These are phyloP conservation scores for Drosophila auraria DNA, from an alignment of 1,140 invertebrate species.

Conservation along the genomic window DNA sequence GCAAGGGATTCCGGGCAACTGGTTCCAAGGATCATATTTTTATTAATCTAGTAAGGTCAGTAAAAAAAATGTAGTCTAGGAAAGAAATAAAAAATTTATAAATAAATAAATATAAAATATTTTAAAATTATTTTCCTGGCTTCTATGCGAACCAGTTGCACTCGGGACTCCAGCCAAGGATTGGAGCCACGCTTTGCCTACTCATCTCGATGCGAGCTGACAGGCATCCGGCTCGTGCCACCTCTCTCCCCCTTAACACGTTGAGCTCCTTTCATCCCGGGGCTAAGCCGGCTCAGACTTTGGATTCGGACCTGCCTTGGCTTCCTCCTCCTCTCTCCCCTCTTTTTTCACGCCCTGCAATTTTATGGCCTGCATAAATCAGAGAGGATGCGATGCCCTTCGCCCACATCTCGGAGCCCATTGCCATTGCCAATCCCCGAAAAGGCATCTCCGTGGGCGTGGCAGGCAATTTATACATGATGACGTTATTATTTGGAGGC, in stretches of 20 bases:
- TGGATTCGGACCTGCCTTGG: constrained; percentile 18
- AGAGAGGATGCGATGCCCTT: constrained; percentile 29
- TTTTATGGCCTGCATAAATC: constrained; percentile 65
- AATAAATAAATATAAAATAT: neutral
- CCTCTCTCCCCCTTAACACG: constrained; percentile 19
- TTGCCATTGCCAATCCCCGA: constrained; percentile 15
- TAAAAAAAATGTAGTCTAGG: neutral
- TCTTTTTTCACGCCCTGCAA: constrained; percentile 45
- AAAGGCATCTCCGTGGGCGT: constrained; percentile 35
- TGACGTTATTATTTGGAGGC: constrained; percentile 53
- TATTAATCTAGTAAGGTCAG: neutral
- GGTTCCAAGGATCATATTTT: neutral
- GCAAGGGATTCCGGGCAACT: constrained; percentile 3
- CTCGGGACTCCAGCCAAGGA: neutral
- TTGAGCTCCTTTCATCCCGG: constrained; percentile 43
- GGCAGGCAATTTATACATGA: constrained; percentile 69
- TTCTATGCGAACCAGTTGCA: constrained; percentile 3
- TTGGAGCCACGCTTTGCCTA: neutral
- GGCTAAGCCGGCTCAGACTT: constrained; percentile 43
- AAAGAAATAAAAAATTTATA: no score
- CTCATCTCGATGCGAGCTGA: constrained; percentile 40
- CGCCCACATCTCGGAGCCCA: neutral
- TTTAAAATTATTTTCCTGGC: no score
- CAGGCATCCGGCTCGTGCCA: constrained; percentile 18
- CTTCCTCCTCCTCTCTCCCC: neutral